phyloP scores from a whole-genome alignment of 2,797 vertebrate species.

The Choloepus didactylus region DNA sequence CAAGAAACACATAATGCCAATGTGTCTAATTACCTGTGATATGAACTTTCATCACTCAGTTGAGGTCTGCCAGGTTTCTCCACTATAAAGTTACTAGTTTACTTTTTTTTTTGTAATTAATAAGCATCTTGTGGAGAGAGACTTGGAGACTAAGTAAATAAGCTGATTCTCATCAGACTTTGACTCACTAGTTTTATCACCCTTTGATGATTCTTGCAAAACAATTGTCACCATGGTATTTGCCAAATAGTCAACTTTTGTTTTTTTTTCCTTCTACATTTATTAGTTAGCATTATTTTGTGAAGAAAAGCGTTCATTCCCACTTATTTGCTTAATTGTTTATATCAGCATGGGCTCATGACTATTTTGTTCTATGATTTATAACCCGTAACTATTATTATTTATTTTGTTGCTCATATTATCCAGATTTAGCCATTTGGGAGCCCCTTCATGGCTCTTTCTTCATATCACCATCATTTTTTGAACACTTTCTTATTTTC shows the following conservation, averaged over 20 bases:
- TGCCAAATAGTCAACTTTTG: not conserved
- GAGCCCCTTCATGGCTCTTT: not conserved
- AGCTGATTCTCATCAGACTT: not conserved
- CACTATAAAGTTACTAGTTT: not conserved
- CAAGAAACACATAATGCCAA: not conserved
- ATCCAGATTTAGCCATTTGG: not conserved
- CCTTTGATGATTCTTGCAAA: not conserved
- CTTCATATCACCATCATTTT: not conserved
- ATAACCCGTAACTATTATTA: not conserved
- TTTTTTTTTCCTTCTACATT: not conserved
- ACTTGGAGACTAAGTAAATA: not conserved
- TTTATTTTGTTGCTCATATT: not conserved
- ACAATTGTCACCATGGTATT: not conserved
- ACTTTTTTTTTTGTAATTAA: not conserved
- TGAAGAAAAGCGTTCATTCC: not conserved
- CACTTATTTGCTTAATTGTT: not conserved
- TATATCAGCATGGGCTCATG: not conserved
- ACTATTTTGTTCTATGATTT: not conserved
- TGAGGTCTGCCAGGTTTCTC: not conserved
- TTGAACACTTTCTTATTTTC: not conserved
- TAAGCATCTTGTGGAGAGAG: not conserved
- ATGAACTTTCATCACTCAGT: not conserved
- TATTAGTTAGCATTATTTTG: not conserved
- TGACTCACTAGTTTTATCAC: not conserved
- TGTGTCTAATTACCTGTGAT: not conserved